Evolutionary conservation across 2,888 invertebrate genomes (phyloP), one percentile per base, ranked within the genome.

Genomic region (Agonum fuliginosum): DNA sequence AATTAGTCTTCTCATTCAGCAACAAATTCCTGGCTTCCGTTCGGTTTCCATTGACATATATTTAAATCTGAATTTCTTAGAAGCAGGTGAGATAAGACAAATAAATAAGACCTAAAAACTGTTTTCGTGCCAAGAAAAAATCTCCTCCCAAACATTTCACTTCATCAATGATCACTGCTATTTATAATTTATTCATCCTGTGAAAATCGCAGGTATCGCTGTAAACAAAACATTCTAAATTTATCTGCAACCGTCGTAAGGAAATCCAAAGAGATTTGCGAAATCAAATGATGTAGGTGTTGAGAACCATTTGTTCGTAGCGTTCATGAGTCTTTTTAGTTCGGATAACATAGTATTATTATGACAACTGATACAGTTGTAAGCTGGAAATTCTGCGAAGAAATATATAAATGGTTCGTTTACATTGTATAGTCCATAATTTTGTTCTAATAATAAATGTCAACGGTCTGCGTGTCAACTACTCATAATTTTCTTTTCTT

Each of bases 111-210:
- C 17, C 58, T 30, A 30, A 62, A 54, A 30, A 30, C 58, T 12
- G 30, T 6, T 27, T 62, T 17, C 17, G 1, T 62, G 58, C 58
- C 58, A 62, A 62, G 58, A 62, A 62, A 62, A 62, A 30, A 62
- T 62, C 30, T 14, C 27, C 58, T 62, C 58, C 17, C 54, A 62
- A 27, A 62, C 58, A 62, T 62, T 62, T 27, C 54, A 58, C 17
- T 58, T 62, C 58, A 62, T 62, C 58, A 62, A 62, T 62, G 58
- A 62, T 62, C 58, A 62, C 30, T 17, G 27, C 58, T 62, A 62
- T 62, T 62, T 62, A 62, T 62, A 62, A 62, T 30, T 3, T 17
- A 5, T 30, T 14, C 12, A 62, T 62, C 27, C 58, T 12, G 3
- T 14, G 58, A 30, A 62, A 62, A 62, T 62, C 58, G 17, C 58